Evolutionary conservation across 2,113 vertebrate species (phyloP).

Genomic region (Pan troglodytes): DNA sequence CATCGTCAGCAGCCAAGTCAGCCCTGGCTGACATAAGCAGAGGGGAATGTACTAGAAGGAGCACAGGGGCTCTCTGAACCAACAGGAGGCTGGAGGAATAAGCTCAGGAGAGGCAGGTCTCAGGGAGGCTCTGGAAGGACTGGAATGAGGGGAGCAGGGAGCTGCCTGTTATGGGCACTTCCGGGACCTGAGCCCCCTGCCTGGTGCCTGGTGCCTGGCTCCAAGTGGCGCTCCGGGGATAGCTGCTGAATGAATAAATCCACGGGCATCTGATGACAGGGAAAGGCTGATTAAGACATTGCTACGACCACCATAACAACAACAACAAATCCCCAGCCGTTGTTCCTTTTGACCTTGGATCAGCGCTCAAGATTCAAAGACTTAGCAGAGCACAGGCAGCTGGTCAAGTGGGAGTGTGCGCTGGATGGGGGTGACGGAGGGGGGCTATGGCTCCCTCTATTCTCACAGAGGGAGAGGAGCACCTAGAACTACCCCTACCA

Average conservation of each 20-base stretch:
- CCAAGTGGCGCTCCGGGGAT: background rate
- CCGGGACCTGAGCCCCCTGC: background rate
- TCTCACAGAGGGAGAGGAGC: background rate
- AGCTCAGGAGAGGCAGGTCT: background rate
- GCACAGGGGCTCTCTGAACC: background rate
- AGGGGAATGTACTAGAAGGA: background rate
- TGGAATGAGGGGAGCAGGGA: background rate
- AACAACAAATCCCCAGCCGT: background rate
- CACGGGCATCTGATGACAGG: background rate
- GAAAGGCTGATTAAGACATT: rapidly evolving
- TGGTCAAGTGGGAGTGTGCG: rapidly evolving
- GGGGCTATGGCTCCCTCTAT: background rate
- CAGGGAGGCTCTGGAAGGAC: background rate
- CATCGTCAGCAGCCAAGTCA: too few relatives aligned
- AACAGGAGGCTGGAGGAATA: background rate
- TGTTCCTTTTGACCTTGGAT: background rate
- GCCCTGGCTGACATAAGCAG: background rate
- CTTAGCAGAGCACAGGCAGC: background rate
- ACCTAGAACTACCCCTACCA: background rate
- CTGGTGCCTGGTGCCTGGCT: too few relatives aligned
- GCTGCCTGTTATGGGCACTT: rapidly evolving
- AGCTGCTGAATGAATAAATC: rapidly evolving
- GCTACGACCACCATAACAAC: background rate
- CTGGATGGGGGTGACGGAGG: rapidly evolving
- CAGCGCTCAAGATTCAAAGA: background rate